Evolutionary conservation across 2,113 vertebrate genomes (phyloP).

Genomic region (Leucopsar rothschildi): DNA sequence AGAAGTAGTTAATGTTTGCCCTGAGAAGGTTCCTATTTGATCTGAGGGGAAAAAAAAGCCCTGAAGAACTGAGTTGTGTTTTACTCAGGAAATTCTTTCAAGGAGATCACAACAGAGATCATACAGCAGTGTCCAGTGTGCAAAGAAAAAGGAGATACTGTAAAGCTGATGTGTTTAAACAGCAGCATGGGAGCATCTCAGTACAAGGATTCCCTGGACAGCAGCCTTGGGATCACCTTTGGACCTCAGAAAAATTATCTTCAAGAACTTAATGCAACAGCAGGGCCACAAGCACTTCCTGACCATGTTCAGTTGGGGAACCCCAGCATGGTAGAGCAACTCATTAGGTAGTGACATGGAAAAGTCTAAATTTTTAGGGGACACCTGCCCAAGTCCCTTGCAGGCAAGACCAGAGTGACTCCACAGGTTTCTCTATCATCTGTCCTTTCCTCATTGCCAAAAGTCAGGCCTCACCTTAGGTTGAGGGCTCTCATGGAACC

Average conservation of each 20-base stretch:
- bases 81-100: not conserved
- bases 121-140: not conserved
- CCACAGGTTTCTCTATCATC: not conserved
- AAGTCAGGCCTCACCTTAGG: accelerated
- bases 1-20: not conserved
- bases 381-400: not conserved
- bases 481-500: accelerated
- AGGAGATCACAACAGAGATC: not conserved
- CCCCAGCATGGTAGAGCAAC: not conserved
- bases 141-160: not conserved
- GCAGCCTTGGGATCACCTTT: not conserved
- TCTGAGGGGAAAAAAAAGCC: accelerated
- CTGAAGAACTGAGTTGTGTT: not conserved
- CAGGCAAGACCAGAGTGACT: not conserved
- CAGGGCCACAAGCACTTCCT: not conserved
- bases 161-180: not conserved
- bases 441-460: not conserved
- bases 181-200: not conserved
- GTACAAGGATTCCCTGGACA: not conserved
- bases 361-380: not conserved
- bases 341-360: not conserved
- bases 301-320: not conserved
- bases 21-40: not conserved
- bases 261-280: not conserved
- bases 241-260: not conserved